Conservation (phyloP, 2,888 invertebrate species). For the Meloe dianella region DNA sequence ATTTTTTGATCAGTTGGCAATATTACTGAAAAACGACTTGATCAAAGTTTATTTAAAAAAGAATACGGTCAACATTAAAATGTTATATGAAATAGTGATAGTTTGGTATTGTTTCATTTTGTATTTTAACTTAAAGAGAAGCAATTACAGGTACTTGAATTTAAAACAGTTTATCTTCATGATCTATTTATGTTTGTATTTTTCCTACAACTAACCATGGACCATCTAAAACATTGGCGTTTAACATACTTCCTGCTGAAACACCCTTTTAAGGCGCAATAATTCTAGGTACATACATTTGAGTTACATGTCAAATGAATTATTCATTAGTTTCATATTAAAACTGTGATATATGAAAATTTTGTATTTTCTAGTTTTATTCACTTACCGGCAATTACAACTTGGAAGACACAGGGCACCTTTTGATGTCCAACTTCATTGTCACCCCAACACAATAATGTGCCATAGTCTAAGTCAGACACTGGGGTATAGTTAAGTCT, state of each 20-base stretch:
- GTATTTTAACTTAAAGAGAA: no score
- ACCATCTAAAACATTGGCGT: no score
- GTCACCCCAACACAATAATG: conserved; percentile 84
- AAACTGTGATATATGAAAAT: neutral
- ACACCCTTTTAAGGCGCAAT: neutral
- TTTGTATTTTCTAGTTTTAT: neutral
- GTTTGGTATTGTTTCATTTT: no score
- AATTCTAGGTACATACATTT: neutral
- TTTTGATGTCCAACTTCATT: conserved; percentile 85
- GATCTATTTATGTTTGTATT: no score
- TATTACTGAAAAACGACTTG: neutral
- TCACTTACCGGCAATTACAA: conserved; percentile 78
- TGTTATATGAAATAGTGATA: no score
- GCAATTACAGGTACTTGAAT: no score
- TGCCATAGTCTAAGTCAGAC: conserved; percentile 88
- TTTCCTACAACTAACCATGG: no score
- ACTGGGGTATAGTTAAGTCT: conserved; percentile 84
- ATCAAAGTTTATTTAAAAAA: no score
- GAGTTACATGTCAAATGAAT: neutral
- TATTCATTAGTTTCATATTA: neutral
- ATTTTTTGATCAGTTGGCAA: conserved; percentile 40
- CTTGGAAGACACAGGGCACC: conserved; percentile 84
- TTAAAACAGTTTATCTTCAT: no score
- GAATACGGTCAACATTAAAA: no score
- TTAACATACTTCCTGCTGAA: no score